Base-by-base conservation (phyloP, 2,797 vertebrate genomes). In the Silurus aristotelis region DNA sequence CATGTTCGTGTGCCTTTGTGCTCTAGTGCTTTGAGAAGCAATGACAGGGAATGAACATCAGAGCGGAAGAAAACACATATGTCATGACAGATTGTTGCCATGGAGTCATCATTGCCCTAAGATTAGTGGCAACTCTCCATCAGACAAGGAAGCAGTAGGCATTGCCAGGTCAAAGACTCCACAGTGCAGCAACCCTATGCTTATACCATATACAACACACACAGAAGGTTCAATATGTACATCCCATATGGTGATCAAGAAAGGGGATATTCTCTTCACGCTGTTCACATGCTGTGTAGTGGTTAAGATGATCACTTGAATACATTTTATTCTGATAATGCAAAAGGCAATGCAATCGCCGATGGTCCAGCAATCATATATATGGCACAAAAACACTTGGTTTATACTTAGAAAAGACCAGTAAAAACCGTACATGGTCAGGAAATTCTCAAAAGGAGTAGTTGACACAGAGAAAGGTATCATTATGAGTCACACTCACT, bases 81-180 rank as follows among this genome's bases (percentile, higher is more conserved):
- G 89, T 85, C 67, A 7, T 86, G 89, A 84, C 89, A 90, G 89
- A 90, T 89, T 89, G 89, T 89, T 90, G 86, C 87, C 84, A 90
- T 90, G 87, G 87, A 78, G 84, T 85, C 87, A 84, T 88, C 48
- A 58, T 78, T 87, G 83, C 83, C 87, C 84, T 88, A 72, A 85
- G 87, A 87, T 89, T 84, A 85, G 84, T 88, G 88, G 84, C 89
- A 86, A 86, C 56, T 83, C 83, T 87, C 84, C 85, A 83, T 86
- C 75, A 88, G 86, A 84, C 84, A 55, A 71, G 78, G 80, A 63
- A 83, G 77, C 71, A 85, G 82, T 68, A 70, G 75, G 48, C 64
- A 83, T 77, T 80, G 86, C 80, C 61, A 85, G 63, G 20, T 19
- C 64, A 77, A 22, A 80, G 78, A 67, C 22, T 71, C 63, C 84